Base-by-base conservation (phyloP, 2,888 invertebrate genomes). In the Ryuthela nishihirai region DNA sequence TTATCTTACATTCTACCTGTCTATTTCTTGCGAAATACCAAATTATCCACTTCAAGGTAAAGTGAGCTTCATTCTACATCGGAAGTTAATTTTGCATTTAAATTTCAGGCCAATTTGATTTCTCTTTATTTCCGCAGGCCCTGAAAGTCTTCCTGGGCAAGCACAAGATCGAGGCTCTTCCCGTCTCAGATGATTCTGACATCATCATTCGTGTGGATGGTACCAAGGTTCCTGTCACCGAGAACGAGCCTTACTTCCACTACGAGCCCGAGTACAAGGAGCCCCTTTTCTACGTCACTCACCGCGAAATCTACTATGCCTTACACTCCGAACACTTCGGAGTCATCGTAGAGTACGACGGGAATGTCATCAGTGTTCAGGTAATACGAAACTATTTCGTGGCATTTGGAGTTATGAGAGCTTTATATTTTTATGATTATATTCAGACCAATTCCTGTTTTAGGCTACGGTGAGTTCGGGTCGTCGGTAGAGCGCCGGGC, bases 141-240 rank as follows among this genome's bases (percentile, higher is more conserved):
- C 32, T 67, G 12, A 67, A 64, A 34, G 50, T 65, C n/a, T 67
- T 66, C 41, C 36, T 67, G 5, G 60, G 47, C 20, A 60, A 64
- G 3, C 55, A 64, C 53, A 67, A 65, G 47, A 44, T 67, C 25
- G 67, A 67, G 45, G 62, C 65, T 21, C 42, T 66, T 10, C 65
- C 67, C 17, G 52, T 61, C 3, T 53, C 62, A 26, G 58, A 60
- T 18, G 58, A 50, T 6, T 45, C 53, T 4, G 53, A 46, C 18
- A 40, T 64, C n/a, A 54, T 54, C 12, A 34, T 64, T 4, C 12
- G 52, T 9, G 52, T 64, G 3, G 56, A 64, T 39, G 58, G 54
- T 12, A 52, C 46, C 20, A 17, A 48, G 26, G 52, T 64, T 12
- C 7, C 38, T 1, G 58, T 64, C 5, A 38, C 54, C 2, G 17